phyloP scores from a whole-genome alignment of 2,888 invertebrate genomes.

The Alsophila aescularia region DNA sequence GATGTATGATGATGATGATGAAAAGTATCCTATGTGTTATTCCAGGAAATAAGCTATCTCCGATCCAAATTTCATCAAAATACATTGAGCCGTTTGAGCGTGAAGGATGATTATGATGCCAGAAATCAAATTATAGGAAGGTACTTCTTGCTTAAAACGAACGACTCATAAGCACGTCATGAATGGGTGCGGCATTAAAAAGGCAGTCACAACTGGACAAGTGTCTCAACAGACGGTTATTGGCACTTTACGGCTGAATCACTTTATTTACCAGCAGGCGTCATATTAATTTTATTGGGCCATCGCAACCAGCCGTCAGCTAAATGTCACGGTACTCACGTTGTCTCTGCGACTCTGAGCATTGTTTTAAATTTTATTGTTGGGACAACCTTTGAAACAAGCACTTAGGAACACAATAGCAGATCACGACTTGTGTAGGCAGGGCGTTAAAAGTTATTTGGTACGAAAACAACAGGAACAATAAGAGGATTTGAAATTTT shows the following conservation, averaged over 20 bases:
- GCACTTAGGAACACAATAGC: slow-evolving; percentile 16
- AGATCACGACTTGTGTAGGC: slow-evolving; percentile 9
- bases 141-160: neutral
- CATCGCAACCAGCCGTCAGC: slow-evolving; percentile 49
- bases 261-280: slow-evolving; percentile 71
- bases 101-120: too few species aligned
- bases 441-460: slow-evolving; percentile 9
- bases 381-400: slow-evolving; percentile 25
- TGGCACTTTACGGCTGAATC: slow-evolving; percentile 61
- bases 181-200: slow-evolving; percentile 24
- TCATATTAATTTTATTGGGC: slow-evolving; percentile 63
- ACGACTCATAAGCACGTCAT: slow-evolving; percentile 16
- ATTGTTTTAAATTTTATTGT: slow-evolving; percentile 37
- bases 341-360: slow-evolving; percentile 24
- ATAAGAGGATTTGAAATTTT: neutral
- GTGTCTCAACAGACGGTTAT: slow-evolving; percentile 23
- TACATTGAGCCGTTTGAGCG: too few species aligned
- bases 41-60: too few species aligned
- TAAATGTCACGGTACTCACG: slow-evolving; percentile 39
- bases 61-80: too few species aligned
- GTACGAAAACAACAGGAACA: neutral
- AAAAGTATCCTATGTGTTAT: too few species aligned
- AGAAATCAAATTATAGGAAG: neutral
- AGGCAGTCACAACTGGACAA: slow-evolving; percentile 23
- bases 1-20: too few species aligned